Percentiles rank a stretch among this genome's conserved stretches.
Conservation (phyloP, 2,797 vertebrate species). For the Sebastes oblongus region DNA sequence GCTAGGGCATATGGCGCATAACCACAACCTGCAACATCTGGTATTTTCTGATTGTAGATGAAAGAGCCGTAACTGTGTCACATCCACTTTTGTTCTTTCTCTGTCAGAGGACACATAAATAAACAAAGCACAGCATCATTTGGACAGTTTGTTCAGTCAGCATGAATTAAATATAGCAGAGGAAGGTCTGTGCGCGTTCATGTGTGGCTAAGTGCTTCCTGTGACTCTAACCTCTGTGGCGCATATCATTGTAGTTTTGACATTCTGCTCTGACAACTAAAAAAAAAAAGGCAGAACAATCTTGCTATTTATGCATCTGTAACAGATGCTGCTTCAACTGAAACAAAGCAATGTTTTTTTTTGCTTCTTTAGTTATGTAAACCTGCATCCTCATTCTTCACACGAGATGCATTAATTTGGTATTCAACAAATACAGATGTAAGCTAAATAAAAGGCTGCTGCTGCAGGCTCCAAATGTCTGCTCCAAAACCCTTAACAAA, state of each 20-base stretch:
- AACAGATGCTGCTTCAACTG: constrained; percentile 25
- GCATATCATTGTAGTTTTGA: constrained; percentile 35
- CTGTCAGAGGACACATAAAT: constrained; percentile 32
- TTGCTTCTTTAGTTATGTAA: constrained; percentile 26
- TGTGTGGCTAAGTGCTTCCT: constrained; percentile 28
- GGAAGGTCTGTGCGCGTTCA: background rate
- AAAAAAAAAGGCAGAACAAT: constrained; percentile 15
- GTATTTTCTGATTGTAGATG: constrained; percentile 18
- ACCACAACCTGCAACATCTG: constrained; percentile 32
- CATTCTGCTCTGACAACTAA: constrained; percentile 25
- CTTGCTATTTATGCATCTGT: constrained; percentile 23
- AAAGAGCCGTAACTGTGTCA: constrained; percentile 35
- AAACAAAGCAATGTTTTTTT: constrained; percentile 20
- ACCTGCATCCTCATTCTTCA: constrained; percentile 8
- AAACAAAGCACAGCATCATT: constrained; percentile 37
- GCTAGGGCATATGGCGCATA: constrained; percentile 11
- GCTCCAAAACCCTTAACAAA: constrained; percentile 2
- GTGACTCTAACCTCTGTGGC: constrained; percentile 32
- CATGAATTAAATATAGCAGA: constrained; percentile 51
- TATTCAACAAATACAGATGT: constrained; percentile 14
- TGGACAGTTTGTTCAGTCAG: constrained; percentile 45
- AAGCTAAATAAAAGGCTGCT: constrained; percentile 11
- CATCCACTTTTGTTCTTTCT: constrained; percentile 35
- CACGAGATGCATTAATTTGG: background rate
- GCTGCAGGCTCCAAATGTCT: background rate